Percentiles rank a stretch among this genome's conserved stretches.
Evolutionary conservation across 2,888 invertebrate genomes (phyloP).

Genomic region (Griposia aprilina): DNA sequence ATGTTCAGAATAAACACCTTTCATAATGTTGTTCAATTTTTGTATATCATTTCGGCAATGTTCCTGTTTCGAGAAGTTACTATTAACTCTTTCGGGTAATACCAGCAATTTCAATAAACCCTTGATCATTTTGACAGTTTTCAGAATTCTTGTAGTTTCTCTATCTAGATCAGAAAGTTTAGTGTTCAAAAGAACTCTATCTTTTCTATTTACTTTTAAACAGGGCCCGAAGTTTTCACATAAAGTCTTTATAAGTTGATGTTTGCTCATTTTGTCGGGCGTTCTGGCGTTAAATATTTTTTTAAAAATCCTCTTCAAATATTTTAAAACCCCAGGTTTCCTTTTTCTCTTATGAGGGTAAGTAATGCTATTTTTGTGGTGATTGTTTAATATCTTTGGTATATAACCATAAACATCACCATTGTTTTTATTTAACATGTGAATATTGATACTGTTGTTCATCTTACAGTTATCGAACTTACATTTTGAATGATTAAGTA

Average conservation of each 20-base stretch:
- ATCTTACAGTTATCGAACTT: conserved; percentile 40
- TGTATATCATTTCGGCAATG: conserved; percentile 70
- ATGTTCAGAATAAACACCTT: conserved; percentile 62
- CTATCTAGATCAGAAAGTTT: conserved; percentile 76
- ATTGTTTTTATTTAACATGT: conserved; percentile 44
- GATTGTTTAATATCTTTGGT: conserved; percentile 57
- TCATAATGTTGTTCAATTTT: conserved; percentile 76
- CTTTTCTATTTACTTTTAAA: conserved; percentile 64
- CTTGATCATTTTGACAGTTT: conserved; percentile 79
- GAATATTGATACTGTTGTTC: conserved; percentile 24
- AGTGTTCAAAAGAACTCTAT: conserved; percentile 69
- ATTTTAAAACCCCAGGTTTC: conserved; percentile 72
- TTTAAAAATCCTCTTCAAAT: conserved; percentile 78
- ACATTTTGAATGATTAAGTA: conserved; percentile 55
- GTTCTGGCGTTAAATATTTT: conserved; percentile 71
- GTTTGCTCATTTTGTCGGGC: conserved; percentile 64
- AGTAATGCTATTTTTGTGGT: conserved; percentile 59
- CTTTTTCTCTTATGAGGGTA: conserved; percentile 56
- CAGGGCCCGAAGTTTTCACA: conserved; percentile 78
- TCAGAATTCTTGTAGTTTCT: conserved; percentile 78
- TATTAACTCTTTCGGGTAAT: conserved; percentile 55
- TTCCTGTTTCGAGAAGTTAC: conserved; percentile 30
- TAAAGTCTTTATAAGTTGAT: conserved; percentile 73
- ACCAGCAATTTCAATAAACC: conserved; percentile 75
- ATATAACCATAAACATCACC: conserved; percentile 62